phyloP scores from a whole-genome alignment of 2,797 vertebrate genomes.

The Leptatherina wallacei region DNA sequence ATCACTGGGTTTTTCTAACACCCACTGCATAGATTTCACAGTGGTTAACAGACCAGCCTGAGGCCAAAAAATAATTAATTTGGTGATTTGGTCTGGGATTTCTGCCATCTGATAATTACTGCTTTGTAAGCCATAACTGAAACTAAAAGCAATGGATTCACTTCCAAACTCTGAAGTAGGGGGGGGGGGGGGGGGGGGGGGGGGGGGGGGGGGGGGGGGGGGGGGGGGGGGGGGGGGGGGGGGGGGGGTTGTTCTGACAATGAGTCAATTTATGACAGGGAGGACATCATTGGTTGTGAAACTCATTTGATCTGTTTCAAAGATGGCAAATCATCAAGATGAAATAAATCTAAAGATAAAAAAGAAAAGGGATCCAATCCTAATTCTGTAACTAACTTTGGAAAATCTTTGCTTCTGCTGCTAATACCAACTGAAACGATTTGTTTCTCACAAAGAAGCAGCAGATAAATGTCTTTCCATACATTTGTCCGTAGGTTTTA shows the following conservation, averaged over 20 bases:
- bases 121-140: slow-evolving; percentile 48
- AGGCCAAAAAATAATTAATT: slow-evolving; percentile 59
- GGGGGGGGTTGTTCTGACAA: slow-evolving; percentile 15
- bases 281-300: slow-evolving; percentile 29
- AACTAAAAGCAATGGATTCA: slow-evolving; percentile 47
- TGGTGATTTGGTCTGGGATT: slow-evolving; percentile 57
- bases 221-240: neutral
- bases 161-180: slow-evolving; percentile 35
- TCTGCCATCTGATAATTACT: slow-evolving; percentile 62
- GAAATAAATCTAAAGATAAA: slow-evolving; percentile 2
- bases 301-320: slow-evolving; percentile 11
- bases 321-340: slow-evolving; percentile 12
- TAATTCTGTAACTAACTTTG: neutral
- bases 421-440: neutral
- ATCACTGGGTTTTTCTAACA: slow-evolving; percentile 22
- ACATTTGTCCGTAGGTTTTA: neutral
- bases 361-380: neutral
- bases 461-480: neutral
- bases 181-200: no score
- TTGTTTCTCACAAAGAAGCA: slow-evolving; percentile 4
- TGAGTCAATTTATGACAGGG: slow-evolving; percentile 32
- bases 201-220: no score
- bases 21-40: slow-evolving; percentile 27
- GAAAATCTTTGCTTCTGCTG: neutral
- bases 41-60: slow-evolving; percentile 16